Evolutionary conservation across 2,113 vertebrate species (phyloP), one percentile per base, ranked within the genome.

Genomic region (Dicerorhinus sumatrensis): DNA sequence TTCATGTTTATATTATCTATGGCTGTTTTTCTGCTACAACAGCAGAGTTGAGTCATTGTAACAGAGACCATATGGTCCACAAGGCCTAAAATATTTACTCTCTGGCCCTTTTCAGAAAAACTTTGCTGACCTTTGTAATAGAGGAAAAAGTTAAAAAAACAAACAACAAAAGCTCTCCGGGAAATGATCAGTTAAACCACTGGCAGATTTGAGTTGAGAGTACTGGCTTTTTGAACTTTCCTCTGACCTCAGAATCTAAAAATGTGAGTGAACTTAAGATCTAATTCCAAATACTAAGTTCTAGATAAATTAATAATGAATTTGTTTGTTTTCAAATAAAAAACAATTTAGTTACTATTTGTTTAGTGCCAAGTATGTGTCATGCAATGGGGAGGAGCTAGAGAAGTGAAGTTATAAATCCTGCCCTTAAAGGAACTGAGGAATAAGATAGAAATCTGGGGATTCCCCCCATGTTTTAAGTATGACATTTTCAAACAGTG

Each of bases 401-500:
- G 54, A 73, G 86, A 75, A 58, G 54, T 94, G 29, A 69, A 88
- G 48, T 62, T 87, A 42, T 20, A 87, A 89, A 91, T 48, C 65
- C 51, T 97, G 56, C 42, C 60, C 48, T 62, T 72, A 46, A 91
- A 94, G 58, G 25, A 93, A 58, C n/a, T 73, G 42, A 89, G 48
- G 39, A 56, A 9, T 42, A 42, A 93, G 29, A 46, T 39, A 77
- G 73, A 94, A 85, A 25, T 82, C 14, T 77, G 76, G n/a, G 5
- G 8, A 56, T 46, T 31, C 13, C 33, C 9, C 1, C 69, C 63
- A 33, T 51, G 17, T 90, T 96, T 62, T 8, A 70, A 94, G 27
- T 81, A 80, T 51, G 81, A 65, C n/a, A 8, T 89, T 92, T 98
- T 96, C 85, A 58, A 89, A 97, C 58, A 58, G 54, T 46, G 48